Evolutionary conservation across 2,797 vertebrate species (phyloP), one percentile per base, ranked within the genome.

Genomic region (Crypturellus tataupa): DNA sequence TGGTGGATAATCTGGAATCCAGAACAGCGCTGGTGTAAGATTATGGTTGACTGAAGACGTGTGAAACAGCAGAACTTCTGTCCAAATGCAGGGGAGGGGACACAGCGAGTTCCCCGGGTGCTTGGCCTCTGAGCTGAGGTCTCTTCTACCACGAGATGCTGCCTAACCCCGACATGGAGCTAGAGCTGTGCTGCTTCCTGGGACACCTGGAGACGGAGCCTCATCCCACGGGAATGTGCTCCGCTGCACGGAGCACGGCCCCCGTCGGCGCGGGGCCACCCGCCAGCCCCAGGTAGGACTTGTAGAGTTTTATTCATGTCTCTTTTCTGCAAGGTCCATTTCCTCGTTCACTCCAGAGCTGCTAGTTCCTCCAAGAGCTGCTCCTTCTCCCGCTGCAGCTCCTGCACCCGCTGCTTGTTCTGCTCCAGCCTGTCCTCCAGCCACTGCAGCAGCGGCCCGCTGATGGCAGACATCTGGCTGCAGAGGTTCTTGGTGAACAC

Each of bases 401-500:
- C 98, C 85, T 96, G 96, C 80, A 99, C 94, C 42, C 98, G 98
- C 95, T 98, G 98, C 46, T 98, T 98, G 98, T 99, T 99, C 96
- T 99, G 99, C 95, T 99, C 98, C 95, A 99, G 97, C 27, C 99
- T 98, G 97, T 99, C 99, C 97, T 99, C 99, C 91, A 99, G 96
- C 99, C 99, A 99, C 97, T 99, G 99, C 65, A 99, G 98, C 84
- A 99, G 98, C 2, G 99, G 99, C 5, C 99, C 99, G 6, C 99
- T 99, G 92, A 99, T 98, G 42, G 99, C 99, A 0, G 99, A 99
- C 99, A 99, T 99, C 97, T 99, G 99, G 95, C 99, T 99, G 98
- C 99, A 99, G 78, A 99, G 98, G 97, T 99, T 99, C 98, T 99
- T 99, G 16, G 99, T 99, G 98, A 99, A 99, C 93, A 99, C 99